Percentiles rank a stretch among this genome's conserved stretches.
Conservation (phyloP, 2,797 vertebrate species). For the Malacoraja senta region DNA sequence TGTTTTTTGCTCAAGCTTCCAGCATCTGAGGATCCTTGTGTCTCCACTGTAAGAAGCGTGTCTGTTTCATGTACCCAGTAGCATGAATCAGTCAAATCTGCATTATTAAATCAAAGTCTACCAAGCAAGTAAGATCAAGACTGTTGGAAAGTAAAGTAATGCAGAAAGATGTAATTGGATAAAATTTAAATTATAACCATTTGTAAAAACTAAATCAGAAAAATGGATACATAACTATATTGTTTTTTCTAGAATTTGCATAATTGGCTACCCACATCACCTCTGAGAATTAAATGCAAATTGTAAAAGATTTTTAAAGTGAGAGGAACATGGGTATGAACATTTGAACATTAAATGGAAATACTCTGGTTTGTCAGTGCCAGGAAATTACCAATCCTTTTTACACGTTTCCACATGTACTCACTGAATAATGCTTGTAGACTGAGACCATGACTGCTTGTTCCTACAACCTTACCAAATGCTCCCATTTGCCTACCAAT, state of each 20-base stretch:
- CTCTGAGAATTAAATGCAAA: not conserved
- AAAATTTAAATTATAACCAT: not conserved
- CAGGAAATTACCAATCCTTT: too few species aligned
- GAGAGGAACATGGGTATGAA: not conserved
- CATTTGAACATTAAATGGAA: not conserved
- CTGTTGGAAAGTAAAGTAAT: not conserved
- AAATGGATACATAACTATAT: not conserved
- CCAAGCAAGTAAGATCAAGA: not conserved
- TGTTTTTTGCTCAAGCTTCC: too few species aligned
- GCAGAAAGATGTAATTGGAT: too few species aligned
- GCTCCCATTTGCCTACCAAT: too few species aligned
- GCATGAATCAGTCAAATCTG: too few species aligned
- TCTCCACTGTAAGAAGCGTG: not conserved
- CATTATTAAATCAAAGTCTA: not conserved
- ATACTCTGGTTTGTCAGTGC: too few species aligned
- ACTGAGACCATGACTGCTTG: too few species aligned
- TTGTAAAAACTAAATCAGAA: not conserved
- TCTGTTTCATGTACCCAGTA: not conserved
- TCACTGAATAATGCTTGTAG: too few species aligned
- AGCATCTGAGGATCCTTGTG: too few species aligned
- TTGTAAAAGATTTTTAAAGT: not conserved
- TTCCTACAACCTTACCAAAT: too few species aligned
- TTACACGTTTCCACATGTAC: too few species aligned
- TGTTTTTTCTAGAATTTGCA: not conserved
- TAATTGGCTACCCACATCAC: not conserved